A percentile compares a stretch with the other conserved stretches of the same genome.
Evolutionary conservation across 2,113 vertebrate genomes (phyloP).

Genomic region (Monopterus albus): DNA sequence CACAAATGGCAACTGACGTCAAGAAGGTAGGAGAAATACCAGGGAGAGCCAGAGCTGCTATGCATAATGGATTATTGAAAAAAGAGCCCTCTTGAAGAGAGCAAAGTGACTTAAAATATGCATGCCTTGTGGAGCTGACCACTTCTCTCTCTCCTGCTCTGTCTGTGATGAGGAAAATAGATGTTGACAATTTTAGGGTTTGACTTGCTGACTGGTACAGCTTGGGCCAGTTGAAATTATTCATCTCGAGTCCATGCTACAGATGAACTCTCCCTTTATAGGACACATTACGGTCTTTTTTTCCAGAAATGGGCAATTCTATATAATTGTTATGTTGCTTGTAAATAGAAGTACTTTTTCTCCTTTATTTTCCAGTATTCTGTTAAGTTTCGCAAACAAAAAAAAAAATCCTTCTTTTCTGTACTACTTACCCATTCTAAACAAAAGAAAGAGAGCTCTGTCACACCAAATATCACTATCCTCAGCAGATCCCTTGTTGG

Average conservation of each 20-base stretch:
- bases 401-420: neutral
- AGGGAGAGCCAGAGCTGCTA: constrained; percentile 83
- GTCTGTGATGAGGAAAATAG: constrained; percentile 48
- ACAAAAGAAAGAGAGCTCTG: too few relatives aligned
- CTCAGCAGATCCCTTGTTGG: neutral
- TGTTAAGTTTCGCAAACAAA: neutral
- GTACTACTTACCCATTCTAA: neutral
- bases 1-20: constrained; percentile 93
- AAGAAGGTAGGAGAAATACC: constrained; percentile 89
- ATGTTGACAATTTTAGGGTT: constrained; percentile 56
- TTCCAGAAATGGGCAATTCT: neutral
- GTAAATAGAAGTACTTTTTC: neutral
- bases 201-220: constrained; percentile 51
- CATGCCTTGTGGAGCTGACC: constrained; percentile 46
- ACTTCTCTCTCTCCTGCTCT: constrained; percentile 19
- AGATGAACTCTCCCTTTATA: constrained; percentile 15
- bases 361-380: neutral
- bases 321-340: neutral
- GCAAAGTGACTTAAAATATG: constrained; percentile 82
- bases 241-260: constrained; percentile 20
- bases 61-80: constrained; percentile 88
- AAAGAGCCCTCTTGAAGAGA: constrained; percentile 75
- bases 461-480: too few relatives aligned
- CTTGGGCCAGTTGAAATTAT: constrained; percentile 24
- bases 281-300: neutral